Conservation (phyloP, 2,797 vertebrate genomes). For the Enteromius paludinosus region DNA sequence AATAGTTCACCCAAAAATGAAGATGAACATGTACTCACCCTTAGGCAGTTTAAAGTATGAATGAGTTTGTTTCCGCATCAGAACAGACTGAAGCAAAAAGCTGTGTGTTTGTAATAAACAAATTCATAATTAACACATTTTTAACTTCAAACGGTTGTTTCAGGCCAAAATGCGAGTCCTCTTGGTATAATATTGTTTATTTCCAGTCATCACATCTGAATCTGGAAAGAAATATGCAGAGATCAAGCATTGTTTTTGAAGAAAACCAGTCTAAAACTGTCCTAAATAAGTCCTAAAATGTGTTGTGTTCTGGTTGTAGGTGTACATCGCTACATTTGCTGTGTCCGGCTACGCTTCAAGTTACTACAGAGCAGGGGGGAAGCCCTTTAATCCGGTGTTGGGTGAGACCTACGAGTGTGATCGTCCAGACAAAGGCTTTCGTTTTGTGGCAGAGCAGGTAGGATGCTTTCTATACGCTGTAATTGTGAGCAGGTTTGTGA, state of each 20-base stretch:
- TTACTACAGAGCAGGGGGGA: constrained; percentile 94
- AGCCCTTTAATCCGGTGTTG: constrained; percentile 96
- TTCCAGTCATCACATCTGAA: background rate
- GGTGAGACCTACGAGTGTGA: constrained; percentile 96
- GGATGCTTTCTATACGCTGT: background rate
- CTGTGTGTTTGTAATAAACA: background rate
- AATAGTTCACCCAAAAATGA: background rate
- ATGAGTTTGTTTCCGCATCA: background rate
- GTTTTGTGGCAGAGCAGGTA: constrained; percentile 87
- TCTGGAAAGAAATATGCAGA: background rate
- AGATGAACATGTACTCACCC: background rate
- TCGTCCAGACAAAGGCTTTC: constrained; percentile 91
- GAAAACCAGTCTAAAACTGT: background rate
- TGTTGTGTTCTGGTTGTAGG: constrained; percentile 72
- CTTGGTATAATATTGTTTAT: background rate
- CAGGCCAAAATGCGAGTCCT: background rate
- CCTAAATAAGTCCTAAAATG: background rate
- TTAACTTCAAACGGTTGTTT: background rate
- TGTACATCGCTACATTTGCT: constrained; percentile 93
- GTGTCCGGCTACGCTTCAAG: constrained; percentile 93
- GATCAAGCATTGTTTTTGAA: background rate
- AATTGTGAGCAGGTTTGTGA: background rate
- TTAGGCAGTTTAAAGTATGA: background rate
- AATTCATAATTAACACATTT: background rate
- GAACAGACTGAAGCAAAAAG: background rate